These are phyloP conservation scores for Oreochromis niloticus DNA, from an alignment of 2,113 vertebrate genomes.

Conservation along the genomic window DNA sequence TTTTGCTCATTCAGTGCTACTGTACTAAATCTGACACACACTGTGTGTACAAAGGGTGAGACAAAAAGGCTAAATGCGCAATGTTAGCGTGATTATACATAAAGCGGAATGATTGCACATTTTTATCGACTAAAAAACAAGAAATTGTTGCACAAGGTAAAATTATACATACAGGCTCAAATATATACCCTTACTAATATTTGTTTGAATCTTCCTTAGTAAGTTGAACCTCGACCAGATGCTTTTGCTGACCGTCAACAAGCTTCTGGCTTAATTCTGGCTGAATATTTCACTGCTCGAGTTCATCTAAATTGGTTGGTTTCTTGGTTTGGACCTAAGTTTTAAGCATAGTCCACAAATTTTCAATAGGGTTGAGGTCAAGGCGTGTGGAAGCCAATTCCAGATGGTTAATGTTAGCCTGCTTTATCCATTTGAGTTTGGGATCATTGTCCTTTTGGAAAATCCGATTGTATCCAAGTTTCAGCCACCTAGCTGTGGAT, in stretches of 20 bases:
- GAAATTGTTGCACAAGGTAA: not conserved
- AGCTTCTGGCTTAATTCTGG: not conserved
- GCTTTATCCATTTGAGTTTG: not conserved
- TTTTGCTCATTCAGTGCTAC: not conserved
- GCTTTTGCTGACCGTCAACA: not conserved
- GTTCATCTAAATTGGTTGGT: not conserved
- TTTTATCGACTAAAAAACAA: not conserved
- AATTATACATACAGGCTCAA: not conserved
- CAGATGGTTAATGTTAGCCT: not conserved
- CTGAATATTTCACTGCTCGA: not conserved
- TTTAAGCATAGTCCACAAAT: not conserved
- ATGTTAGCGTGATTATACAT: not conserved
- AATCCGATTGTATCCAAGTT: not conserved
- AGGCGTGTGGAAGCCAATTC: not conserved
- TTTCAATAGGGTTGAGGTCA: not conserved
- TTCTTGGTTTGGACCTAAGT: not conserved
- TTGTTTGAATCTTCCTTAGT: not conserved
- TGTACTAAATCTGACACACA: not conserved
- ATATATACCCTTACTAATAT: not conserved
- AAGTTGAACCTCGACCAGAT: not conserved
- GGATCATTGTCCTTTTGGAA: not conserved
- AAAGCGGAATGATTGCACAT: not conserved
- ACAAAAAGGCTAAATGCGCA: not conserved
- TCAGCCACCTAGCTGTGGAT: not conserved
- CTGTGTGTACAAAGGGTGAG: not conserved